Conservation (phyloP, 1,140 invertebrate genomes). For the Nixonia krombeini region DNA sequence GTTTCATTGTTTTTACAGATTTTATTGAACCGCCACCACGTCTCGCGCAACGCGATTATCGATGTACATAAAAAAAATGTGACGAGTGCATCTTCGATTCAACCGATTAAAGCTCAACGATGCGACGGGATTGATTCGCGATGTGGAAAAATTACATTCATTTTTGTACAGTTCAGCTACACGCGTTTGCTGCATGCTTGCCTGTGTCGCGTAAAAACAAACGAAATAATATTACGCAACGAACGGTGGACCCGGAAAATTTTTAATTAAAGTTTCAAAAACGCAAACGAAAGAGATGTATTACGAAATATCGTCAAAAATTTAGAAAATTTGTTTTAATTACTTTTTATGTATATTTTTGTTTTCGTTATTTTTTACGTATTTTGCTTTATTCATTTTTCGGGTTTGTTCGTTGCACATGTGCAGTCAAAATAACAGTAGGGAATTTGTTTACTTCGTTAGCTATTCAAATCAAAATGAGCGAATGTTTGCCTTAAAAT, state of each 20-base stretch:
- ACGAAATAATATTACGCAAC: no score
- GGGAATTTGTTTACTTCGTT: conserved; percentile 10
- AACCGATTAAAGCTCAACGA: conserved; percentile 16
- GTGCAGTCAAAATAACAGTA: neutral
- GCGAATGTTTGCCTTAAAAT: conserved; percentile 23
- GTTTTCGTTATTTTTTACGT: neutral
- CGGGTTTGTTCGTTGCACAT: conserved; percentile 1
- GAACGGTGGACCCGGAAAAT: no score
- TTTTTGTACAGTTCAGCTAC: neutral
- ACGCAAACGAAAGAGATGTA: neutral
- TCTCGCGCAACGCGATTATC: conserved; percentile 55
- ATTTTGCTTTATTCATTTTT: neutral
- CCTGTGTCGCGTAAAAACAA: neutral
- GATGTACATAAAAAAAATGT: conserved; percentile 26
- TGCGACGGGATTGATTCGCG: conserved; percentile 17
- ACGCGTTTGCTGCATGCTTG: neutral
- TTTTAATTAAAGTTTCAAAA: neutral
- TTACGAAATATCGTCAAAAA: neutral
- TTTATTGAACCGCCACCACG: conserved; percentile 68
- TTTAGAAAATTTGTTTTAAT: neutral
- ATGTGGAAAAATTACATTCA: neutral
- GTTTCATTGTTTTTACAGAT: conserved; percentile 71
- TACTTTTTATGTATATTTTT: neutral
- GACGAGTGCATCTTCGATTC: conserved; percentile 14
- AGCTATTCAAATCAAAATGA: conserved; percentile 31